A percentile compares a stretch with the other conserved stretches of the same genome.
Conservation (phyloP, 2,888 invertebrate species). For the Agrotis puta region DNA sequence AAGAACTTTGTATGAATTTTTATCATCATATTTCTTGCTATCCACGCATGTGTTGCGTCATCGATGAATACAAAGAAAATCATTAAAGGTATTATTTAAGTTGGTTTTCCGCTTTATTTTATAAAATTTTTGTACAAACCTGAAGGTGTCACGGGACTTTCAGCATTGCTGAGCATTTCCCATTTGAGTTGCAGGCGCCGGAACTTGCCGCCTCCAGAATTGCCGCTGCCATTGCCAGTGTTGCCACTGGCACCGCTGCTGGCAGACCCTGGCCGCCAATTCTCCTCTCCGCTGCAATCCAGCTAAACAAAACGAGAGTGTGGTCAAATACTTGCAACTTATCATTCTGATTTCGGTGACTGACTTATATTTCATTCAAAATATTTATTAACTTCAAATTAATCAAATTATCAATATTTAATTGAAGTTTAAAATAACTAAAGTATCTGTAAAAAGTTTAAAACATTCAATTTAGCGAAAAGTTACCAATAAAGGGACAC, state of each 20-base stretch:
- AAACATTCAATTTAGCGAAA: background rate
- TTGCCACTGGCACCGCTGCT: slow-evolving; percentile 85
- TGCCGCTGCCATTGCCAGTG: slow-evolving; percentile 89
- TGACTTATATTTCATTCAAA: background rate
- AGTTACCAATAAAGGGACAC: background rate
- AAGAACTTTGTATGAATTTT: background rate
- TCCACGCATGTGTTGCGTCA: slow-evolving; percentile 9
- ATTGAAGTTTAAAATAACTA: background rate
- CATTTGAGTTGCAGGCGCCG: slow-evolving; percentile 94
- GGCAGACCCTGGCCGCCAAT: slow-evolving; percentile 86
- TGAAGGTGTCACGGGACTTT: slow-evolving; percentile 85
- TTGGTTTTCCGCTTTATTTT: background rate
- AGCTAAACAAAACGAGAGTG: slow-evolving; percentile 71
- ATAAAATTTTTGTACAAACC: slow-evolving; percentile 70
- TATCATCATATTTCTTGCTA: background rate
- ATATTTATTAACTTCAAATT: background rate
- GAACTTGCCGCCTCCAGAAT: slow-evolving; percentile 93
- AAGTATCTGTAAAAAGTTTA: background rate
- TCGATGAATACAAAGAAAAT: background rate
- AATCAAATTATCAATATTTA: background rate
- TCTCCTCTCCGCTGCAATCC: slow-evolving; percentile 87
- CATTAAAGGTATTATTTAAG: background rate
- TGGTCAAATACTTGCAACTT: slow-evolving; percentile 1
- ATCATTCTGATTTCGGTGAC: background rate
- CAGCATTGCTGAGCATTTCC: slow-evolving; percentile 93